Evolutionary conservation across 2,888 invertebrate species (phyloP).

Genomic region (Cacoxenus indagator): DNA sequence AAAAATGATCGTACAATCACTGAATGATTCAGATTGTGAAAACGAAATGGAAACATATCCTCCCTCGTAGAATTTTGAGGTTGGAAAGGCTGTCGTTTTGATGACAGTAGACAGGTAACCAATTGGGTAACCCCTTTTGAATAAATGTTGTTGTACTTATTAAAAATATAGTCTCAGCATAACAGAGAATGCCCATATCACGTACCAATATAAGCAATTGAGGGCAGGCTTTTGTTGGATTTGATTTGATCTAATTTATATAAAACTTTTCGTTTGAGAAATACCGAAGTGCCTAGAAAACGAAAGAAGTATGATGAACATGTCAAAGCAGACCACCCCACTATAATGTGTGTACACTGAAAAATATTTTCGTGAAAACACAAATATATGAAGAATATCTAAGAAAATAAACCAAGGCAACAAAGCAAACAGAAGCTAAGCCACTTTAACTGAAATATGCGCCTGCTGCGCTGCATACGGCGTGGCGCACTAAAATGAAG

Average conservation of each 20-base stretch:
- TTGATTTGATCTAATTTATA: constrained; percentile 23
- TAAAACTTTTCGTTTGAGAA: constrained; percentile 55
- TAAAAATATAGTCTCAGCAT: background rate
- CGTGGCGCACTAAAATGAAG: background rate
- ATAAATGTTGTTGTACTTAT: constrained; percentile 4
- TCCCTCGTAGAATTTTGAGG: too few relatives aligned
- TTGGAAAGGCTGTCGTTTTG: too few relatives aligned
- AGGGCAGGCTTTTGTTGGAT: background rate
- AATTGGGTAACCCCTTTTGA: background rate
- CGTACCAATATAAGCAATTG: background rate
- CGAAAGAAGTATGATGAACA: constrained; percentile 13
- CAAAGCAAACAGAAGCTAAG: constrained; percentile 47
- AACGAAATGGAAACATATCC: too few relatives aligned
- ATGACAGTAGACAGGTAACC: too few relatives aligned
- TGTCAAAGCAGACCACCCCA: constrained; percentile 31
- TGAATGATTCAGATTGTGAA: too few relatives aligned
- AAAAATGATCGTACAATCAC: too few relatives aligned
- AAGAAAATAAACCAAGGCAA: constrained; percentile 34
- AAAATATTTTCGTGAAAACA: constrained; percentile 23
- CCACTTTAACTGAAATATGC: constrained; percentile 23
- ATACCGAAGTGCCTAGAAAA: constrained; percentile 59
- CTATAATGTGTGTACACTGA: too few relatives aligned
- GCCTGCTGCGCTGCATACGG: background rate
- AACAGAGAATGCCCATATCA: too few relatives aligned
- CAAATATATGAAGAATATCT: background rate